phyloP scores from a whole-genome alignment of 2,888 invertebrate species.

The Amiota communis region DNA sequence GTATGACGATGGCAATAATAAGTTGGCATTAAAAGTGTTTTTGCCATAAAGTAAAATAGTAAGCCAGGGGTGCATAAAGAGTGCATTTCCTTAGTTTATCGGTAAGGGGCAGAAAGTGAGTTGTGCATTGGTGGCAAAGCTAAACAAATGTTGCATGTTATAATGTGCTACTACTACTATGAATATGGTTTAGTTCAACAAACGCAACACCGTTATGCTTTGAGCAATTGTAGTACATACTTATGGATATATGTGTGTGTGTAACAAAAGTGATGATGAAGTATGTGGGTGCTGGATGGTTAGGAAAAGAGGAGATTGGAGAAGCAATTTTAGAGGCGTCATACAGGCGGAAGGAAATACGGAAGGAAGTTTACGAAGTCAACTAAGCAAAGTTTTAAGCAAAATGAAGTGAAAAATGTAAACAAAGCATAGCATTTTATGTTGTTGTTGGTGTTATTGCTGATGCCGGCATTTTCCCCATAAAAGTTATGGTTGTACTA shows the following conservation, averaged over 20 bases:
- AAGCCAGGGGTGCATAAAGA: background rate
- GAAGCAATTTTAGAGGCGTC: too few species aligned
- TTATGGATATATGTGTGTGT: background rate
- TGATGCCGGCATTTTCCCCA: background rate
- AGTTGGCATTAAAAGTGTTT: conserved; percentile 21
- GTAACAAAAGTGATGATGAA: too few species aligned
- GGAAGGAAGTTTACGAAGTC: conserved; percentile 7
- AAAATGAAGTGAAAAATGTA: conserved; percentile 22
- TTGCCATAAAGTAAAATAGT: background rate
- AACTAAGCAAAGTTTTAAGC: background rate
- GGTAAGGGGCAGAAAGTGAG: too few species aligned
- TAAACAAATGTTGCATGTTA: conserved; percentile 17
- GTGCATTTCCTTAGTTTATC: background rate
- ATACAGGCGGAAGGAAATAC: background rate
- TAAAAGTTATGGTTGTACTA: too few species aligned
- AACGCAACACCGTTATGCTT: background rate
- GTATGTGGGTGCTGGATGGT: too few species aligned
- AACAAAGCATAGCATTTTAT: conserved; percentile 22
- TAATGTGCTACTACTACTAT: background rate
- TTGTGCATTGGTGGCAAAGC: background rate
- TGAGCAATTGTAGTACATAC: background rate
- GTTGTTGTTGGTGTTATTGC: conserved; percentile 8
- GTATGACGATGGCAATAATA: conserved; percentile 4
- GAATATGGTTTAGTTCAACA: conserved; percentile 20
- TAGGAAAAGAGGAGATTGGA: too few species aligned